These are phyloP conservation scores for Petrolisthes manimaculis DNA, from an alignment of 2,888 invertebrate genomes.

Conservation along the genomic window DNA sequence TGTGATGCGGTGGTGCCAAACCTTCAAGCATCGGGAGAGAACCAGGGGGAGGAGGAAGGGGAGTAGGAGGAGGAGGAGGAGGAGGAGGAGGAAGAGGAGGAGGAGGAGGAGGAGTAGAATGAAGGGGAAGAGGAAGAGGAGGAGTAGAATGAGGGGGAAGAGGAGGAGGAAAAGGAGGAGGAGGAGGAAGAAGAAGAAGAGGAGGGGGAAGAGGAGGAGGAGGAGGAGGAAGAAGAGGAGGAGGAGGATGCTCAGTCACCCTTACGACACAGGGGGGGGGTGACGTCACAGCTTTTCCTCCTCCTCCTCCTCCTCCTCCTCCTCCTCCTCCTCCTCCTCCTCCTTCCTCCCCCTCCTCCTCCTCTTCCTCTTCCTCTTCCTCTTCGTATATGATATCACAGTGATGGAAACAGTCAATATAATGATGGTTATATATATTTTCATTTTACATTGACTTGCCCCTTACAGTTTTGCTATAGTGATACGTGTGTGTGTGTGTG, in stretches of 20 bases:
- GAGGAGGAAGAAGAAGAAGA: background rate
- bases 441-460: no score
- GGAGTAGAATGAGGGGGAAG: background rate
- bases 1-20: background rate
- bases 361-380: no score
- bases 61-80: background rate
- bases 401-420: no score
- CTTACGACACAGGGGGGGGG: background rate
- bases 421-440: no score
- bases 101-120: background rate
- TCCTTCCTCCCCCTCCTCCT: no score
- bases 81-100: background rate
- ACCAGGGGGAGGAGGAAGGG: background rate
- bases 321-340: no score
- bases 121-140: background rate
- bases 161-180: background rate
- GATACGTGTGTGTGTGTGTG: no score
- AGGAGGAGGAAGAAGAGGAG: no score
- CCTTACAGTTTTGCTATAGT: no score
- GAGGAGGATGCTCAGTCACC: background rate
- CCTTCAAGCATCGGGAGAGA: background rate
- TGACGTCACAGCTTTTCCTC: background rate
- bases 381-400: no score
- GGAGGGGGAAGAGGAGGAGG: background rate
- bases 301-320: no score